phyloP scores from a whole-genome alignment of 1,140 invertebrate species.

The Leptonema lineaticorne region DNA sequence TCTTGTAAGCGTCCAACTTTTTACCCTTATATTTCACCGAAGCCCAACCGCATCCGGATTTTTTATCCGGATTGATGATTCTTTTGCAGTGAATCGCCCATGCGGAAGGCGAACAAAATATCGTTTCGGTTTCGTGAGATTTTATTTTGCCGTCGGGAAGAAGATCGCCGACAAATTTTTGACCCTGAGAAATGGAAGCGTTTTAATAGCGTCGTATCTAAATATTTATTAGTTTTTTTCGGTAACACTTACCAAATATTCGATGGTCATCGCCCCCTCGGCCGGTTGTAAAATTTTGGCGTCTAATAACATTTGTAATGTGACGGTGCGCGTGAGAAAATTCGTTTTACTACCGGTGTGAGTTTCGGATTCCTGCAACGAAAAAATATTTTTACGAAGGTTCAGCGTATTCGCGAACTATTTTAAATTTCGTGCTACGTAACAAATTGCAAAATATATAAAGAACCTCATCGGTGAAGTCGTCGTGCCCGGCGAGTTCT shows the following conservation, averaged over 20 bases:
- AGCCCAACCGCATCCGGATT: conserved; percentile 90
- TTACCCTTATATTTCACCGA: conserved; percentile 80
- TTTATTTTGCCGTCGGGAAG: conserved; percentile 84
- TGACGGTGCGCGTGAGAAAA: conserved; percentile 71
- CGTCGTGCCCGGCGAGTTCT: conserved; percentile 58
- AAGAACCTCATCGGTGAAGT: conserved; percentile 59
- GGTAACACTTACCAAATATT: conserved; percentile 71
- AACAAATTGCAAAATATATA: no score
- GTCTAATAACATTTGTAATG: conserved; percentile 78
- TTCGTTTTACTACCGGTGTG: conserved; percentile 53
- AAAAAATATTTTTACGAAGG: background rate
- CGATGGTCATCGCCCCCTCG: conserved; percentile 79
- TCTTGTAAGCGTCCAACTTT: conserved; percentile 85
- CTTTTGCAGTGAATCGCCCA: conserved; percentile 91
- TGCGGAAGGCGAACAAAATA: conserved; percentile 87
- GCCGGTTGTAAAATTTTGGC: conserved; percentile 81
- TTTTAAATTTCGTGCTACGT: no score
- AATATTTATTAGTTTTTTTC: no score
- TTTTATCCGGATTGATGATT: conserved; percentile 88
- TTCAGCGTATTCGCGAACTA: no score
- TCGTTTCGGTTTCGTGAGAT: conserved; percentile 82
- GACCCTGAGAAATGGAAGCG: conserved; percentile 60
- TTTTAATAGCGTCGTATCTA: background rate
- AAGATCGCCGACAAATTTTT: conserved; percentile 86
- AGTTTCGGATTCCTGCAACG: conserved; percentile 55